Base-by-base conservation (phyloP, 2,113 vertebrate species). In the Dicaeum eximium region DNA sequence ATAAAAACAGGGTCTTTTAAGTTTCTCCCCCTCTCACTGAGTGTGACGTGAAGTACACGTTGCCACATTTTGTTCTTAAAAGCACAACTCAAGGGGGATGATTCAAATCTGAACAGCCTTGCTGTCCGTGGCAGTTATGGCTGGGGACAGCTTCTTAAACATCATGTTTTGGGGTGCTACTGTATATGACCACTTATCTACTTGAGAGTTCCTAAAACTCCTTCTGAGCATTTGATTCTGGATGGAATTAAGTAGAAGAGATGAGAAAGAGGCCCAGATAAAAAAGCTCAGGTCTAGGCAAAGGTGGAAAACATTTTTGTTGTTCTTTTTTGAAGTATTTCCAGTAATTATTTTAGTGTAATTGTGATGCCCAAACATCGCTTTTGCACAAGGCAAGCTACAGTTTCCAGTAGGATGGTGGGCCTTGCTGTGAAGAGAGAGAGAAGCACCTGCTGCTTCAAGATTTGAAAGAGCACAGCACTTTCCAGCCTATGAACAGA, bases 311-410 rank as follows among this genome's bases (percentile, higher is more conserved):
- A 42, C 6, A 19, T 58, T 18, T 22, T 40, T 40, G 48, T 71
- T 30, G 5, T 17, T 51, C 4, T 6, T 77, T 70, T n/a, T 58
- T 48, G 1, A 56, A 69, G 10, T 31, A 80, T 51, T 82, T 80
- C 17, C 35, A 53, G 30, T 13, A 53, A 48, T 44, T 75, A 67
- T 27, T 81, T 74, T 16, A 7, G 23, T 48, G 35, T 28, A 71
- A 92, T 23, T 75, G 16, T 1, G 1, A 42, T 16, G 8, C 5
- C 84, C n/a, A 60, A 70, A 53, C 0, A 3, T 21, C 0, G 0
- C 44, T 88, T 94, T 79, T 38, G 18, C 15, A 44, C 19, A 38
- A 33, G 25, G 33, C 8, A 37, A 42, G 35, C 1, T 13, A 1
- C 20, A 62, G 48, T 45, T 88, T 82, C 20, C 37, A 61, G 17